These are phyloP conservation scores for Poecilia velifera DNA, from an alignment of 2,797 vertebrate species.

Conservation along the genomic window DNA sequence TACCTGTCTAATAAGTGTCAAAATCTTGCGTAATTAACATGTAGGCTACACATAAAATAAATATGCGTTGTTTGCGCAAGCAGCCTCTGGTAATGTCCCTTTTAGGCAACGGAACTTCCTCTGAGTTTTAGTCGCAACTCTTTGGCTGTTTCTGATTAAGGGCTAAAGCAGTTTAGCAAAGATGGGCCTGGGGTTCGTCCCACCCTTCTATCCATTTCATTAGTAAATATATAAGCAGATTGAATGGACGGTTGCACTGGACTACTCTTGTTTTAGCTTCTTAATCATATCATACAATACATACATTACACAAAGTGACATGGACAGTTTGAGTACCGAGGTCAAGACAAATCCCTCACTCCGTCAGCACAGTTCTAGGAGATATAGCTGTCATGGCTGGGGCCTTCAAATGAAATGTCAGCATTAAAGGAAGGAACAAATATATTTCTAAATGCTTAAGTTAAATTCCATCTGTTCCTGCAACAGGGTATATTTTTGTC, in stretches of 20 bases:
- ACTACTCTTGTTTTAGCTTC: not conserved
- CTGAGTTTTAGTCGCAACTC: too few species aligned
- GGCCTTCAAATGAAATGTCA: not conserved
- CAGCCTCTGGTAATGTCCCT: too few species aligned
- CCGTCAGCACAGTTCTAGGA: not conserved
- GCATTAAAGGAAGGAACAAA: not conserved
- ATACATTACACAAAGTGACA: not conserved
- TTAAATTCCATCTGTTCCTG: not conserved
- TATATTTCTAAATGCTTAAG: not conserved
- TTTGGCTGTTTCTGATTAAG: not conserved
- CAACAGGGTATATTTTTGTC: not conserved
- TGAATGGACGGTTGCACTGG: not conserved
- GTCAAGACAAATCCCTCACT: not conserved
- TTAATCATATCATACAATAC: not conserved
- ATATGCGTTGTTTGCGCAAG: too few species aligned
- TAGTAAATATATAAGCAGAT: not conserved
- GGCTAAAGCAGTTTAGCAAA: not conserved
- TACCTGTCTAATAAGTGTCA: not conserved
- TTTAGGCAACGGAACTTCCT: too few species aligned
- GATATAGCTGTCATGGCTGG: not conserved
- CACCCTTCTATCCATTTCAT: not conserved
- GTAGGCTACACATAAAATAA: too few species aligned
- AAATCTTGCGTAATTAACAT: not conserved
- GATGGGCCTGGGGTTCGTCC: not conserved
- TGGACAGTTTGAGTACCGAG: not conserved